A percentile compares a stretch with the other conserved stretches of the same genome.
Conservation (phyloP, 2,113 vertebrate genomes). For the Campylomormyrus numenius region DNA sequence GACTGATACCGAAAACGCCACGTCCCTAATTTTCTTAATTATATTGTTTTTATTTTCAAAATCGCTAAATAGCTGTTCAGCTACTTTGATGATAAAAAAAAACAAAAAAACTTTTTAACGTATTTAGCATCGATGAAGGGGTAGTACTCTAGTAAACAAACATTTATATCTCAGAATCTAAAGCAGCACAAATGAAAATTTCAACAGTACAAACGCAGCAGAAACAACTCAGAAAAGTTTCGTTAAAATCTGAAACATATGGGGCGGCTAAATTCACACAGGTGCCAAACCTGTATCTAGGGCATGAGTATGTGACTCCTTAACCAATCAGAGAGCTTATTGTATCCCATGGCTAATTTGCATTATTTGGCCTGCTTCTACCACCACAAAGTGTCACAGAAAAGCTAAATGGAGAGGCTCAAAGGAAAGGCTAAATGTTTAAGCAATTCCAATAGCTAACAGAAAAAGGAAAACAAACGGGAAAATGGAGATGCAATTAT, state of each 20-base stretch:
- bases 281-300: neutral
- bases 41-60: neutral
- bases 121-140: neutral
- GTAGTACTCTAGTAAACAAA: neutral
- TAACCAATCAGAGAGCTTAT: neutral
- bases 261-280: neutral
- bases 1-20: neutral
- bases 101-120: neutral
- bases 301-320: neutral
- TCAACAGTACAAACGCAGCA: neutral
- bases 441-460: neutral
- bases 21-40: too few relatives aligned
- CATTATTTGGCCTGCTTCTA: neutral
- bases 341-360: neutral
- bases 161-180: neutral
- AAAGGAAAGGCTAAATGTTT: neutral
- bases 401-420: neutral
- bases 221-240: neutral
- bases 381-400: neutral
- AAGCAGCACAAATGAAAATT: neutral
- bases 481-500: neutral
- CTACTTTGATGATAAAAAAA: neutral
- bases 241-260: neutral
- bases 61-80: too few relatives aligned
- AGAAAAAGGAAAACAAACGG: neutral